phyloP scores from a whole-genome alignment of 92 coral and sea anemone genomes.

The Pocillopora meandrina region DNA sequence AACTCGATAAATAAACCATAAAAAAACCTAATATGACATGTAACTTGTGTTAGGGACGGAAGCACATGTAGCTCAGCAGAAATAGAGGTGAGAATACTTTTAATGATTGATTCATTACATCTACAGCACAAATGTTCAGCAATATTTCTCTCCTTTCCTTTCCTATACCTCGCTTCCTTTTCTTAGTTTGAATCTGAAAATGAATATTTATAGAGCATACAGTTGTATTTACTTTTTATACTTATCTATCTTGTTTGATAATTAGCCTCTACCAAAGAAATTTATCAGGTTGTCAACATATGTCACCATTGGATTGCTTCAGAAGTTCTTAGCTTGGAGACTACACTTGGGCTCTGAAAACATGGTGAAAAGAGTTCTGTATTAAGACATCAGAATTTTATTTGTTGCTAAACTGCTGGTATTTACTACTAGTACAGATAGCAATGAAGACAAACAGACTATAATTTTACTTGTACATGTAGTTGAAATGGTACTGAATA shows the following conservation, averaged over 20 bases:
- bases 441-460: too few species aligned
- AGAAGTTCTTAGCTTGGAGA: constrained; percentile 87
- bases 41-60: not conserved
- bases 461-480: too few species aligned
- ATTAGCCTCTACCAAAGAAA: constrained; percentile 77
- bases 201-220: too few species aligned
- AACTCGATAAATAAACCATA: too few species aligned
- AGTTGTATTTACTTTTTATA: not conserved
- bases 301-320: constrained; percentile 89
- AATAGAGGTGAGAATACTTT: not conserved
- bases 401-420: too few species aligned
- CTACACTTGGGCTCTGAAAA: constrained; percentile 84
- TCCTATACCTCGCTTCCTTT: not conserved
- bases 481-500: too few species aligned
- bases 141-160: not conserved
- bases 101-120: not conserved
- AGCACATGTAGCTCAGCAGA: not conserved
- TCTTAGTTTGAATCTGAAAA: not conserved
- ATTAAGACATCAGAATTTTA: not conserved
- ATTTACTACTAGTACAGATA: too few species aligned
- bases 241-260: not conserved
- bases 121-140: not conserved
- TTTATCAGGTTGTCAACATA: constrained; percentile 89
- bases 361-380: constrained; percentile 46
- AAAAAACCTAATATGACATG: too few species aligned